Conservation (phyloP, 2,113 vertebrate species). For the Gallinago paraguaiae region DNA sequence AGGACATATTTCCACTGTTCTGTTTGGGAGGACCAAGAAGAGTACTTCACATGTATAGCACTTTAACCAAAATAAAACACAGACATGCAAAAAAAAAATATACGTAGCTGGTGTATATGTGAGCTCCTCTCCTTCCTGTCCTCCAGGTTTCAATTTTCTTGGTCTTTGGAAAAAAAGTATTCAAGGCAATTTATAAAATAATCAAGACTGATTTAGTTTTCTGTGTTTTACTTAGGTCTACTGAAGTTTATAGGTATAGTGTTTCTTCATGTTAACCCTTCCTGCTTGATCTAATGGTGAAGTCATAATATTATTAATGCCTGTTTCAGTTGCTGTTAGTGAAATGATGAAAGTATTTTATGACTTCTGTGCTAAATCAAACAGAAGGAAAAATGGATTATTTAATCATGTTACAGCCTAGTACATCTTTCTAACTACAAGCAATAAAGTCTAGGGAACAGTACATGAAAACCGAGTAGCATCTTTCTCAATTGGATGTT, state of each 20-base stretch:
- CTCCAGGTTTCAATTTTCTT: neutral
- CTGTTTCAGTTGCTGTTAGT: neutral
- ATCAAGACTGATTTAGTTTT: neutral
- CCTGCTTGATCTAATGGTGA: slow-evolving; percentile 8
- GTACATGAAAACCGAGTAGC: neutral
- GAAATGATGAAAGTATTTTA: neutral
- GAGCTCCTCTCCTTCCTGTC: neutral
- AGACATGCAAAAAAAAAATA: no score
- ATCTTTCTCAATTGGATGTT: neutral
- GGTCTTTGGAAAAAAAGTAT: neutral
- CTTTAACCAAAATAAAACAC: neutral
- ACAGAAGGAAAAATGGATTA: neutral
- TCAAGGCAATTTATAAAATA: neutral
- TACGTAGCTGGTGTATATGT: neutral
- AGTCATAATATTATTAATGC: neutral
- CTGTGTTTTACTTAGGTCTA: neutral
- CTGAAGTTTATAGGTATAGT: neutral
- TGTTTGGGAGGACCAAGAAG: neutral
- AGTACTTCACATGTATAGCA: neutral
- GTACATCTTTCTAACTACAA: neutral
- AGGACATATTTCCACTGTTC: neutral
- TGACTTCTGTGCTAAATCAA: neutral
- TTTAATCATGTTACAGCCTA: neutral
- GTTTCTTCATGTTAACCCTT: slow-evolving; percentile 20
- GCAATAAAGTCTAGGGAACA: neutral